These are phyloP conservation scores for Danaus melanippus DNA, from an alignment of 1,140 invertebrate species.

Conservation along the genomic window DNA sequence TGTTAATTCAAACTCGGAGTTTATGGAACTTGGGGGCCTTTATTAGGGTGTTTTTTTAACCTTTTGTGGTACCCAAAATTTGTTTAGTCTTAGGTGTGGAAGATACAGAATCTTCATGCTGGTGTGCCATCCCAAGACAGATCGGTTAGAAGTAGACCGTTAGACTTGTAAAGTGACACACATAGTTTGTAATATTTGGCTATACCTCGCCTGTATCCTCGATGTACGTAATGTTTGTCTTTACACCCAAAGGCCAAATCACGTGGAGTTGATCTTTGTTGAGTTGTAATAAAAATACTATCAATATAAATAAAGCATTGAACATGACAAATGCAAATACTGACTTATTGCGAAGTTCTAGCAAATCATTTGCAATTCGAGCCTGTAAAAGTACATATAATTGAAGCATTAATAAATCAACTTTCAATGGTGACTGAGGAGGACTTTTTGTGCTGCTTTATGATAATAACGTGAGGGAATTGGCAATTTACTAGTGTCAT, in stretches of 20 bases:
- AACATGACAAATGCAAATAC: constrained; percentile 99
- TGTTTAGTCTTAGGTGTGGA: constrained; percentile 50
- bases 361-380: constrained; percentile 88
- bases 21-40: constrained; percentile 30
- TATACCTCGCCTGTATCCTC: constrained; percentile 91
- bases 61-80: constrained; percentile 41
- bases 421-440: constrained; percentile 65
- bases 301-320: constrained; percentile 98
- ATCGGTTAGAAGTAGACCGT: constrained; percentile 71
- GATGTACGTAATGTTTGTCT: constrained; percentile 94
- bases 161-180: constrained; percentile 68
- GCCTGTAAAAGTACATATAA: constrained; percentile 79
- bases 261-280: constrained; percentile 97
- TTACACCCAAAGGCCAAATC: constrained; percentile 94
- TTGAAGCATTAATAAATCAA: constrained; percentile 57
- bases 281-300: constrained; percentile 98
- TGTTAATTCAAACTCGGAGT: constrained; percentile 4
- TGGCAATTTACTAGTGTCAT: constrained; percentile 10
- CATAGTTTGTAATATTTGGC: constrained; percentile 57
- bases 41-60: constrained; percentile 46
- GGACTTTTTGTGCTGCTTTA: constrained; percentile 11
- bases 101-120: constrained; percentile 60
- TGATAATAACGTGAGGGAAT: constrained; percentile 3
- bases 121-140: constrained; percentile 68
- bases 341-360: constrained; percentile 95